A percentile compares a stretch with the other conserved stretches of the same genome.
Conservation (phyloP, 92 coral and sea anemone genomes). For the Pocillopora meandrina region DNA sequence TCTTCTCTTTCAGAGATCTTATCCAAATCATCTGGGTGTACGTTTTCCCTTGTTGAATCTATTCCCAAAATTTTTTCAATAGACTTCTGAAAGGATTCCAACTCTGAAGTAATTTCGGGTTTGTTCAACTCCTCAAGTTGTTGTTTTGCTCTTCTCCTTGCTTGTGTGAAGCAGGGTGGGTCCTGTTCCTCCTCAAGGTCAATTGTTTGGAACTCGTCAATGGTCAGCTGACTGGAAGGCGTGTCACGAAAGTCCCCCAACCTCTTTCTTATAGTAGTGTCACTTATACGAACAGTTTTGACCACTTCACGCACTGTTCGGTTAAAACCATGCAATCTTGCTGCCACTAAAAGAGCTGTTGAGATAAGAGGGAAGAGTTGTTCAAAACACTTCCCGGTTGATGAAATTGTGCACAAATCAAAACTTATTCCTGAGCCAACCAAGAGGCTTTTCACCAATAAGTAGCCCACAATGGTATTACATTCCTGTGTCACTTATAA, state of each 20-base stretch:
- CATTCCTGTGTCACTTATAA: too few species aligned
- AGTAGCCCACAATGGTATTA: too few species aligned
- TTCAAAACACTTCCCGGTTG: background rate
- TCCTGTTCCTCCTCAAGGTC: conserved; percentile 98
- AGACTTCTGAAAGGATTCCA: conserved; percentile 72
- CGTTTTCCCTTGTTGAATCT: conserved; percentile 21
- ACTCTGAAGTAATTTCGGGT: conserved; percentile 82
- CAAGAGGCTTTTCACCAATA: too few species aligned
- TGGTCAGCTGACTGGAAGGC: conserved; percentile 94
- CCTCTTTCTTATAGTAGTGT: conserved; percentile 92
- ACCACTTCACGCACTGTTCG: conserved; percentile 92
- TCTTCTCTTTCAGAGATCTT: conserved; percentile 1
- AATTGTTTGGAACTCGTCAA: conserved; percentile 93
- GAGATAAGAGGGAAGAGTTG: background rate
- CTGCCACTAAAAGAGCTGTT: conserved; percentile 85
- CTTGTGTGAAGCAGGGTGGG: conserved; percentile 94
- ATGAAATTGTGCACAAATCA: background rate
- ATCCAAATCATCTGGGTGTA: background rate
- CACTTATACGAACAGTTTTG: conserved; percentile 91
- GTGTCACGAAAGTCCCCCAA: conserved; percentile 92
- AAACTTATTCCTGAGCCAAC: too few species aligned
- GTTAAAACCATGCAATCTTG: conserved; percentile 89
- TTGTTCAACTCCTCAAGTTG: conserved; percentile 84
- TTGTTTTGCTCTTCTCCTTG: conserved; percentile 84
- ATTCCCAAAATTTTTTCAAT: conserved; percentile 80